Evolutionary conservation across 2,888 invertebrate genomes (phyloP), one percentile per base, ranked within the genome.

Genomic region (Salticus scenicus): DNA sequence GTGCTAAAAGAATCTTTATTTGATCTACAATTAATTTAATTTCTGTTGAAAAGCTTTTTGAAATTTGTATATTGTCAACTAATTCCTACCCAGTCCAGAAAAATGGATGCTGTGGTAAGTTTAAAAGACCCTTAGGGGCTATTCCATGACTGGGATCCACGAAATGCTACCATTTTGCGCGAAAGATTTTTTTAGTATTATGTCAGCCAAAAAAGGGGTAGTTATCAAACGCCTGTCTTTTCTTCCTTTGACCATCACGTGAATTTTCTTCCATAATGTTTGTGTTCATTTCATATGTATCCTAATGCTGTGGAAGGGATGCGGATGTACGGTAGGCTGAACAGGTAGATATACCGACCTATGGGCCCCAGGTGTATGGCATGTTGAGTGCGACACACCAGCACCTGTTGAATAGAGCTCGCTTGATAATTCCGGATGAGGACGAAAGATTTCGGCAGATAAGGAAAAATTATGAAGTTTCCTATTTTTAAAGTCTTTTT

Each of bases 381-480:
- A 57, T 57, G 57, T 57, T 24, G 57, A 47, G 57, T 57, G 57
- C 57, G 24, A 24, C 57, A 57, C 57, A 57, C 57, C 57, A 57
- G 57, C 57, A 57, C 57, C 57, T 57, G 57, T 57, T 57, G 57
- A 57, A 57, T 57, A 12, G 57, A 24, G 4, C 24, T 24, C 57
- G 20, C 57, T 12, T 4, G 57, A n/a, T 57, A 57, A 57, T 1
- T 57, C 57, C 57, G 57, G 57, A 57, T 57, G 57, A 57, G 57
- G 57, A n/a, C 57, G 57, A 57, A 24, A 57, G 57, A 57, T 57
- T 57, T 57, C 24, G 24, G 5, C 57, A 57, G 57, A 57, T 57
- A 57, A 57, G 57, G 57, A 57, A 57, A 57, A 57, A 57, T 57
- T 57, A 57, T 57, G 57, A 57, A 57, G 57, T 57, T 47, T 47